A percentile compares a stretch with the other conserved stretches of the same genome.
Conservation (phyloP, 2,797 vertebrate genomes). For the Columba guinea region DNA sequence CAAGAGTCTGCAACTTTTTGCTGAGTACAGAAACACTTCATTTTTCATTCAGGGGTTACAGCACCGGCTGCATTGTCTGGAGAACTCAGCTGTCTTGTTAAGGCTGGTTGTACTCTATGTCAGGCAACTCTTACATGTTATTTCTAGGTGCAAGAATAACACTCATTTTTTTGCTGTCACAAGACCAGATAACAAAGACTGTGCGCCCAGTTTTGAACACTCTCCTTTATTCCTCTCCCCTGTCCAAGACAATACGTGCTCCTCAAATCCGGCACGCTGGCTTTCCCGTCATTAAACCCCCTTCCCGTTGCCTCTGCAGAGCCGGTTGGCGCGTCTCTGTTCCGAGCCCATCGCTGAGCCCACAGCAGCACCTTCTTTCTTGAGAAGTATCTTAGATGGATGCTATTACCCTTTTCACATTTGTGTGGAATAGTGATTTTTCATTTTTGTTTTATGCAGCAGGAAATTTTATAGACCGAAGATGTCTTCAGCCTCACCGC, state of each 20-base stretch:
- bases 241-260: accelerated
- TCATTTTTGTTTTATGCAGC: background rate
- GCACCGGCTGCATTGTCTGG: background rate
- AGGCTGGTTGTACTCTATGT: background rate
- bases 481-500: background rate
- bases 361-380: accelerated
- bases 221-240: background rate
- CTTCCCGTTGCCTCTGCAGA: accelerated
- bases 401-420: background rate
- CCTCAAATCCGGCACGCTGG: background rate
- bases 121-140: background rate
- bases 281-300: background rate
- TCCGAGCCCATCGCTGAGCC: accelerated
- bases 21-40: accelerated
- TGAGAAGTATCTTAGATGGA: background rate
- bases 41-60: background rate
- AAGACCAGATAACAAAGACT: background rate
- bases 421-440: background rate
- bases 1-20: no score
- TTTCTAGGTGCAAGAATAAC: background rate
- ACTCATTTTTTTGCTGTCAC: background rate
- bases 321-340: accelerated
- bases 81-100: background rate
- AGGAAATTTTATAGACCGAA: background rate
- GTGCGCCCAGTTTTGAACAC: accelerated